Conservation (phyloP, 2,888 invertebrate genomes). For the Oxyscelio sp. region DNA sequence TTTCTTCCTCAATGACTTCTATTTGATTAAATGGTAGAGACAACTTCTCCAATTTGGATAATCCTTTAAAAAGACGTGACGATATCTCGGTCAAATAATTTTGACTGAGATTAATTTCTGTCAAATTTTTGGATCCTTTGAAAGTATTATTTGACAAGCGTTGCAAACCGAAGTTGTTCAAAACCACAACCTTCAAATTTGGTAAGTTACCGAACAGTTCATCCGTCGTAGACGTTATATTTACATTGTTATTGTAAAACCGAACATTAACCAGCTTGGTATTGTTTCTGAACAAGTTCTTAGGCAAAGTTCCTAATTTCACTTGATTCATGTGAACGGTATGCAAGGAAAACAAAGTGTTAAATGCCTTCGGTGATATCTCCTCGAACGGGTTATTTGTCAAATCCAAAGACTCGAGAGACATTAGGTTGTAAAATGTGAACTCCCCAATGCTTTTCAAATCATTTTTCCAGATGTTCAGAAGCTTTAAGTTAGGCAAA, state of each 20-base stretch:
- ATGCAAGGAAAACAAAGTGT: slow-evolving; percentile 89
- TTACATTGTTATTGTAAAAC: slow-evolving; percentile 83
- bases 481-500: slow-evolving; percentile 90
- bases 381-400: slow-evolving; percentile 89
- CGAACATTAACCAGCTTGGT: slow-evolving; percentile 88
- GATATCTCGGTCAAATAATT: slow-evolving; percentile 89
- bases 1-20: slow-evolving; percentile 89
- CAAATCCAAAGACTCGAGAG: slow-evolving; percentile 90
- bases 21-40: slow-evolving; percentile 92
- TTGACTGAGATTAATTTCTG: slow-evolving; percentile 90
- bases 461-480: slow-evolving; percentile 92
- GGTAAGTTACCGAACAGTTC: slow-evolving; percentile 91
- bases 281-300: slow-evolving; percentile 85
- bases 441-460: slow-evolving; percentile 90
- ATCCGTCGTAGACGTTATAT: slow-evolving; percentile 90
- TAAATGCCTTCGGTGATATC: slow-evolving; percentile 91
- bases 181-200: slow-evolving; percentile 90
- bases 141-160: slow-evolving; percentile 91
- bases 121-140: slow-evolving; percentile 90
- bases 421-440: slow-evolving; percentile 91
- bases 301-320: slow-evolving; percentile 90
- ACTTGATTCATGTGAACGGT: neutral
- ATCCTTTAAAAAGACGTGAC: slow-evolving; percentile 90
- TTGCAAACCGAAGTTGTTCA: slow-evolving; percentile 90
- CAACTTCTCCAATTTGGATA: slow-evolving; percentile 90